phyloP scores from a whole-genome alignment of 2,113 vertebrate species.

The Pogona vitticeps region DNA sequence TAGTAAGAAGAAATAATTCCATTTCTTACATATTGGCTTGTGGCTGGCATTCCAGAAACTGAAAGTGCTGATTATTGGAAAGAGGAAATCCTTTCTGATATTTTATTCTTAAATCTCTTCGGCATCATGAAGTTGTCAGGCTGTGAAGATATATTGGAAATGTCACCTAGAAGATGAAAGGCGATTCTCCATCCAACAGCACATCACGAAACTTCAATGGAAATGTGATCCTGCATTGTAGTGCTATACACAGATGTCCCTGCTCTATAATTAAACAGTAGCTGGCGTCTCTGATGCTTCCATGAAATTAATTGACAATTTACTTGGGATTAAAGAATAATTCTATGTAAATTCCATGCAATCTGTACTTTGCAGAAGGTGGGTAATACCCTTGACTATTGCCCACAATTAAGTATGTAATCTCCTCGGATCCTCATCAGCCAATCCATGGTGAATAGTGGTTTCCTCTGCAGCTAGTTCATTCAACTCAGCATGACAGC shows the following conservation, averaged over 20 bases:
- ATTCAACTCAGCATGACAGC: constrained; percentile 17
- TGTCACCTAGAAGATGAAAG: not conserved
- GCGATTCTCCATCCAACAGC: not conserved
- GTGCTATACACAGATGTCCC: constrained; percentile 38
- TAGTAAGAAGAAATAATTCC: constrained; percentile 32
- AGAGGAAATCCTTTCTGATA: fast-evolving
- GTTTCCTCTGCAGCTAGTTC: constrained; percentile 18
- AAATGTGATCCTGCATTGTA: constrained; percentile 32
- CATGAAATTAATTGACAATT: constrained; percentile 74
- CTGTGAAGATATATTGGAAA: constrained; percentile 11
- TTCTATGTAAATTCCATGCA: constrained; percentile 69
- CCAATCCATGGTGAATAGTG: constrained; percentile 22
- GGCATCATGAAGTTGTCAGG: not conserved
- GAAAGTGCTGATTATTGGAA: constrained; percentile 8
- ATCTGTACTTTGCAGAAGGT: constrained; percentile 68
- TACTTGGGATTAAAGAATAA: constrained; percentile 73
- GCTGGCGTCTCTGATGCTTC: constrained; percentile 66
- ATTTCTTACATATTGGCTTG: constrained; percentile 27
- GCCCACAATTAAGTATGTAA: constrained; percentile 36
- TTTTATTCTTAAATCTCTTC: not conserved
- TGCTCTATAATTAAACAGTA: constrained; percentile 68
- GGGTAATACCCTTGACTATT: constrained; percentile 33
- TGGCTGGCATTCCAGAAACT: constrained; percentile 39
- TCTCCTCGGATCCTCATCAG: constrained; percentile 39
- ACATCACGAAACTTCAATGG: constrained; percentile 12